These are phyloP conservation scores for Heterodera carotae DNA, from an alignment of 1,140 invertebrate genomes.

Conservation along the genomic window DNA sequence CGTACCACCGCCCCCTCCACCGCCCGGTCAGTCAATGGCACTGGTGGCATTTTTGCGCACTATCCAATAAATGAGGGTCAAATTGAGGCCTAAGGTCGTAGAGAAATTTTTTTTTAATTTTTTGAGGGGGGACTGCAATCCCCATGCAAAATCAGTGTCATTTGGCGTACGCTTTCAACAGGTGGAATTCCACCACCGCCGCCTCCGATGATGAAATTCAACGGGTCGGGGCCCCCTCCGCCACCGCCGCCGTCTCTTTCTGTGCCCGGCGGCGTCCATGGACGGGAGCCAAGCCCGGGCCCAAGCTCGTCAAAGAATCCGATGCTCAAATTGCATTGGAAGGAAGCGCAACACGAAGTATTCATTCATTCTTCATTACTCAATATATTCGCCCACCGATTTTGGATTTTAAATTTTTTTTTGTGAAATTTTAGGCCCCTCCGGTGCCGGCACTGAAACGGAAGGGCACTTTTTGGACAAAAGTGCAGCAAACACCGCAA, in stretches of 20 bases:
- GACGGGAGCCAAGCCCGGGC: conserved; percentile 45
- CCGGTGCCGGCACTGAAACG: conserved; percentile 72
- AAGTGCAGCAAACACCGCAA: conserved; percentile 75
- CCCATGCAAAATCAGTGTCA: too few relatives aligned
- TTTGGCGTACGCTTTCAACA: too few relatives aligned
- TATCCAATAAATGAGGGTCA: too few relatives aligned
- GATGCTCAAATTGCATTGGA: conserved; percentile 95
- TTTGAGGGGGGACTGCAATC: too few relatives aligned
- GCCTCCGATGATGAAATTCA: conserved; percentile 47
- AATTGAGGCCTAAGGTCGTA: too few relatives aligned
- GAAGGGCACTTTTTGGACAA: conserved; percentile 89
- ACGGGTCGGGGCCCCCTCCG: conserved; percentile 66
- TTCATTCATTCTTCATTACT: too few relatives aligned
- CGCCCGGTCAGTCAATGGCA: conserved; percentile 23
- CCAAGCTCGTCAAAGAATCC: conserved; percentile 71
- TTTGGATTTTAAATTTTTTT: background rate
- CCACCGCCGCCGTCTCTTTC: conserved; percentile 51
- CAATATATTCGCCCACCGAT: too few relatives aligned
- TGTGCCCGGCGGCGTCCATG: conserved; percentile 42
- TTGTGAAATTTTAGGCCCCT: conserved; percentile 70
- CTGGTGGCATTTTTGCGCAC: too few relatives aligned
- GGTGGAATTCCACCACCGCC: conserved; percentile 60
- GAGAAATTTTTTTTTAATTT: too few relatives aligned
- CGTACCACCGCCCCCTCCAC: conserved; percentile 52
- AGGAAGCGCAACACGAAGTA: conserved; percentile 78